Percentiles rank a stretch among this genome's conserved stretches.
These are phyloP conservation scores for Platichthys flesus DNA, from an alignment of 2,113 vertebrate species.

Conservation along the genomic window DNA sequence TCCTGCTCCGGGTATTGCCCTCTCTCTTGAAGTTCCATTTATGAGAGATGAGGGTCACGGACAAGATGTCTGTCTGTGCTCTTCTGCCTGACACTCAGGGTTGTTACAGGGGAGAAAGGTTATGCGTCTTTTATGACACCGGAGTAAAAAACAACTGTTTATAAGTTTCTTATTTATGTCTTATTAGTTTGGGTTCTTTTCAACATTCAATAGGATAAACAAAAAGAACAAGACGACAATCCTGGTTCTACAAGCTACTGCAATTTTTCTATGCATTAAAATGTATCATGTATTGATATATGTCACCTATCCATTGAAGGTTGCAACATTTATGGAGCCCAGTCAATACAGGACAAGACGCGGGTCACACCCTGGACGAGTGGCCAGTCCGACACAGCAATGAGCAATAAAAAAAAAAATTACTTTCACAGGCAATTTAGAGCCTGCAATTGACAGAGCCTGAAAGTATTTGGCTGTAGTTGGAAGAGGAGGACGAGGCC, in stretches of 20 bases:
- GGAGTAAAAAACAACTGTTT: slow-evolving; percentile 1
- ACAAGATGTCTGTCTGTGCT: slow-evolving; percentile 42
- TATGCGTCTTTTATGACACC: neutral
- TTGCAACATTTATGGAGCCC: too few species aligned
- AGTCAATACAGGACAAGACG: too few species aligned
- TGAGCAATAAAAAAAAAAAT: too few species aligned
- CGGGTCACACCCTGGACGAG: too few species aligned
- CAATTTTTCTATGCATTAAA: too few species aligned
- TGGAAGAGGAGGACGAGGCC: too few species aligned
- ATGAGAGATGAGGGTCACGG: slow-evolving; percentile 59
- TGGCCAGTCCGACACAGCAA: too few species aligned
- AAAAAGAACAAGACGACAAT: neutral
- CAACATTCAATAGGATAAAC: neutral
- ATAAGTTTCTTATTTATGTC: slow-evolving; percentile 11
- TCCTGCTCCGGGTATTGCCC: slow-evolving; percentile 75
- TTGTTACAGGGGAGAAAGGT: slow-evolving; percentile 20
- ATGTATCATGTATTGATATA: too few species aligned
- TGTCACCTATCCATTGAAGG: too few species aligned
- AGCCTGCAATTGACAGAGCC: too few species aligned
- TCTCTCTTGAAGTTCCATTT: slow-evolving; percentile 74
- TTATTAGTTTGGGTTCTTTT: neutral
- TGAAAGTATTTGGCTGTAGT: too few species aligned
- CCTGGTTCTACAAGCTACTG: neutral
- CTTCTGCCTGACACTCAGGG: slow-evolving; percentile 25
- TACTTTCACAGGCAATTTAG: too few species aligned